These are phyloP conservation scores for Coremacera marginata DNA, from an alignment of 2,888 invertebrate genomes.

Conservation along the genomic window DNA sequence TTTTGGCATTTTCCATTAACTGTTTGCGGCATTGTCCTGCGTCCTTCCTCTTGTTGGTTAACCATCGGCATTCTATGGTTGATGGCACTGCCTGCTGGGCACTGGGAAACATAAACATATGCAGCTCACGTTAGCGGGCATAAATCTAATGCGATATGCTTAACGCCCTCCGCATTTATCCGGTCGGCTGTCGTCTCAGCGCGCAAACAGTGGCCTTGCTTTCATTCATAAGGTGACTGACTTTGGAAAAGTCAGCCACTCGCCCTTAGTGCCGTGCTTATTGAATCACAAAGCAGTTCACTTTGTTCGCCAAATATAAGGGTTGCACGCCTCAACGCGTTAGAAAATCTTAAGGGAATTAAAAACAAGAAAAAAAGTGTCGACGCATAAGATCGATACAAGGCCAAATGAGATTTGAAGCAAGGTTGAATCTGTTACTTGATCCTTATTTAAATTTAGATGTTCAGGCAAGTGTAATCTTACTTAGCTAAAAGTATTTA, in stretches of 20 bases:
- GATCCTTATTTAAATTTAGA: no score
- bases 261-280: not conserved
- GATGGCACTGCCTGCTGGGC: slow-evolving; percentile 22
- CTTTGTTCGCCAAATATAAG: slow-evolving; percentile 40
- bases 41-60: slow-evolving; percentile 64
- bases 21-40: slow-evolving; percentile 41
- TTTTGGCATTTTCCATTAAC: slow-evolving; percentile 43
- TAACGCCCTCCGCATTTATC: slow-evolving; percentile 54
- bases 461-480: no score
- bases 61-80: slow-evolving; percentile 58
- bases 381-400: no score
- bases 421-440: no score
- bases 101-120: slow-evolving; percentile 62
- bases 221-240: slow-evolving; percentile 42
- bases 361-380: not conserved
- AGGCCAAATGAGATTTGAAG: no score
- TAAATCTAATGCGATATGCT: slow-evolving; percentile 65
- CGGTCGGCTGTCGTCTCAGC: slow-evolving; percentile 3
- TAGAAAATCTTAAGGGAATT: slow-evolving; percentile 60
- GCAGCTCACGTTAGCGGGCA: slow-evolving; percentile 66
- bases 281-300: slow-evolving; percentile 15
- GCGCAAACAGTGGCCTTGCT: slow-evolving; percentile 8
- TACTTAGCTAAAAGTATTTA: no score
- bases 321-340: slow-evolving; percentile 69
- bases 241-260: slow-evolving; percentile 30